Evolutionary conservation across 1,140 invertebrate species (phyloP).

Genomic region (Aradophagus sp.): DNA sequence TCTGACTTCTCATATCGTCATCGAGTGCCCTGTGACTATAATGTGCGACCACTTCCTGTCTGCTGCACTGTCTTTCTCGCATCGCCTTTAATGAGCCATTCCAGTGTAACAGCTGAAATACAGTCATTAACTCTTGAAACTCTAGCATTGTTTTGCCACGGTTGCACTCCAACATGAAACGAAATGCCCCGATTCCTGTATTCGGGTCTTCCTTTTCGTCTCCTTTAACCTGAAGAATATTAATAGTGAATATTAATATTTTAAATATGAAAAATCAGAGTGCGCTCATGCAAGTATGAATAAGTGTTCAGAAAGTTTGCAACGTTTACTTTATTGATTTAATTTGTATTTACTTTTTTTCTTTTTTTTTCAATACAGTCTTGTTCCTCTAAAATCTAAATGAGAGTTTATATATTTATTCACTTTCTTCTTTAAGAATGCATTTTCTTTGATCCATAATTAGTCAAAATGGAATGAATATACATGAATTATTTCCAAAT

Average conservation of each 20-base stretch:
- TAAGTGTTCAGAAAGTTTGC: too few species aligned
- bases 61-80: conserved; percentile 94
- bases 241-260: neutral
- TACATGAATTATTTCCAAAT: too few species aligned
- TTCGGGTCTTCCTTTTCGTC: conserved; percentile 87
- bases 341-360: too few species aligned
- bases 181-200: conserved; percentile 93
- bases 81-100: conserved; percentile 94
- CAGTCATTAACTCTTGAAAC: conserved; percentile 97
- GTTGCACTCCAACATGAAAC: conserved; percentile 95
- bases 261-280: conserved; percentile 43
- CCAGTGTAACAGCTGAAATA: conserved; percentile 96
- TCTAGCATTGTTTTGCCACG: conserved; percentile 95
- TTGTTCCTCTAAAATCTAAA: too few species aligned
- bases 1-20: conserved; percentile 96
- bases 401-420: too few species aligned
- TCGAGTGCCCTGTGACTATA: conserved; percentile 92
- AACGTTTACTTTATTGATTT: too few species aligned
- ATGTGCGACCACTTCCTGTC: conserved; percentile 95
- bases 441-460: too few species aligned
- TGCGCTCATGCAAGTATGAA: too few species aligned
- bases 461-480: too few species aligned
- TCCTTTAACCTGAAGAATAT: conserved; percentile 59
- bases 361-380: too few species aligned
- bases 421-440: too few species aligned